Percentiles rank a stretch among this genome's conserved stretches.
Conservation (phyloP, 2,113 vertebrate genomes). For the Bucco capensis region DNA sequence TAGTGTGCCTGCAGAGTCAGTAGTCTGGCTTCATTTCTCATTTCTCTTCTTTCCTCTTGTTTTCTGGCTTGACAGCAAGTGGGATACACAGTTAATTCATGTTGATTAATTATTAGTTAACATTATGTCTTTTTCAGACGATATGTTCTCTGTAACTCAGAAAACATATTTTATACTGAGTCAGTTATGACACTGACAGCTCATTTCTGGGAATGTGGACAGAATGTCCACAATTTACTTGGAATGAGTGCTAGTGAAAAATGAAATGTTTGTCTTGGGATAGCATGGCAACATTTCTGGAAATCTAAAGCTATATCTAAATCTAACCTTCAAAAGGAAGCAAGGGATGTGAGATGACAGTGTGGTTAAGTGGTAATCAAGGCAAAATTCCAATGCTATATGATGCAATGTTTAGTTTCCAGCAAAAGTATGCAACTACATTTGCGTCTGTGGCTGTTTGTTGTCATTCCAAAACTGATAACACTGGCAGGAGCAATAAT, state of each 20-base stretch:
- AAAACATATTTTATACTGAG: neutral
- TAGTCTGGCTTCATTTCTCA: neutral
- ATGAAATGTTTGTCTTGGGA: neutral
- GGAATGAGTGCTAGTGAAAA: neutral
- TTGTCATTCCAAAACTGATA: neutral
- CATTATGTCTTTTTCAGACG: neutral
- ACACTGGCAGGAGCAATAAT: neutral
- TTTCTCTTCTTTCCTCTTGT: neutral
- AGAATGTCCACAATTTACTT: neutral
- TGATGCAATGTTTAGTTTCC: neutral
- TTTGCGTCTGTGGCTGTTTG: neutral
- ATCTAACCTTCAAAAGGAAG: neutral
- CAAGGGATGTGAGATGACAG: neutral
- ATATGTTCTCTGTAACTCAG: neutral
- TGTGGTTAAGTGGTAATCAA: neutral
- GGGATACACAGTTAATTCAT: neutral
- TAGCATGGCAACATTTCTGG: neutral
- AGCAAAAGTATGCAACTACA: neutral
- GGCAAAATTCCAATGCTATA: neutral
- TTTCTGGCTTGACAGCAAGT: neutral
- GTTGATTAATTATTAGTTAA: neutral
- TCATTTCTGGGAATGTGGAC: neutral
- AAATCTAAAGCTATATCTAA: neutral
- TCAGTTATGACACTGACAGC: neutral
- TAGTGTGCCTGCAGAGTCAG: neutral